A percentile compares a stretch with the other conserved stretches of the same genome.
Evolutionary conservation across 2,113 vertebrate species (phyloP).

Genomic region (Oncorhynchus kisutch): DNA sequence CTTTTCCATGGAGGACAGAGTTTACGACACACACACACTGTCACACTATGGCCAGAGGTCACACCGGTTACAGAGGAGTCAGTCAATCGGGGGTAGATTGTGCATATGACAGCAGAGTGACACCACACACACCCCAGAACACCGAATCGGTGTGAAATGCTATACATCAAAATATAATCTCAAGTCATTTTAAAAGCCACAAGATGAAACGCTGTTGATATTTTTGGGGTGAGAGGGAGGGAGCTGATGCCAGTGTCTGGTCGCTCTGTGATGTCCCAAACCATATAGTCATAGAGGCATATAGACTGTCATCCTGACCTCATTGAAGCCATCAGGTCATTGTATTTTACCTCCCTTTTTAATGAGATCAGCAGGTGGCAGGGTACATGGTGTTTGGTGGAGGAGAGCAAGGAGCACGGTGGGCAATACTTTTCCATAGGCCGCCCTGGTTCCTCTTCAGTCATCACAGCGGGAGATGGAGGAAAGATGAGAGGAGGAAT

Average conservation of each 20-base stretch:
- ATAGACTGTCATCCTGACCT: slow-evolving; percentile 63
- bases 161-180: too few relatives aligned
- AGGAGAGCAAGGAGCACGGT: background rate
- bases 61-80: too few relatives aligned
- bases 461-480: background rate
- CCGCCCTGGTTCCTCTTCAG: background rate
- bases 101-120: too few relatives aligned
- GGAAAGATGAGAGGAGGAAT: background rate
- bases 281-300: background rate
- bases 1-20: slow-evolving; percentile 57
- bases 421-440: background rate
- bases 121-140: too few relatives aligned
- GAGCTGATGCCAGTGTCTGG: background rate
- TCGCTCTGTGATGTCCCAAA: too few relatives aligned
- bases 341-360: slow-evolving; percentile 69
- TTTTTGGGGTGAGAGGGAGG: background rate
- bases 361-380: slow-evolving; percentile 64
- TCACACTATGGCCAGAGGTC: too few relatives aligned
- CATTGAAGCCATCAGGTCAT: slow-evolving; percentile 69
- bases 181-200: background rate
- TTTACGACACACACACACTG: slow-evolving; percentile 38
- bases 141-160: too few relatives aligned
- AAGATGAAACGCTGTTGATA: too few relatives aligned
- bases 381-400: slow-evolving; percentile 1
- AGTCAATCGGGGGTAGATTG: too few relatives aligned